phyloP scores from a whole-genome alignment of 2,113 vertebrate genomes.

The Burhinus oedicnemus region DNA sequence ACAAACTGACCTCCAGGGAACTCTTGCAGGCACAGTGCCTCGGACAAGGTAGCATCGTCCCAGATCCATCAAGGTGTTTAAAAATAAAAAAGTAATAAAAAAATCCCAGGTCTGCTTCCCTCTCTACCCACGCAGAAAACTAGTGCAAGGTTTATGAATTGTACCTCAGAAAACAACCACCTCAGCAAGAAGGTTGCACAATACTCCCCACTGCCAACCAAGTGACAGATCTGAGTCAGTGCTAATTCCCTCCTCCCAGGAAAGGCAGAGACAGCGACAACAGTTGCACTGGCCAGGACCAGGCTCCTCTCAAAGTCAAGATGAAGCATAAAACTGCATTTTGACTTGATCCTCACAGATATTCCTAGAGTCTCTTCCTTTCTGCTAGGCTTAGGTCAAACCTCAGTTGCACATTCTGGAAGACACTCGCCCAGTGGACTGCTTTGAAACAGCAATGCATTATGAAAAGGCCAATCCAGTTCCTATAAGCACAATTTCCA shows the following conservation, averaged over 20 bases:
- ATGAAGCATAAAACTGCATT: neutral
- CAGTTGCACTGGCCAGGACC: neutral
- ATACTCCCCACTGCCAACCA: neutral
- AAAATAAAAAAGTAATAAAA: neutral
- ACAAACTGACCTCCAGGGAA: neutral
- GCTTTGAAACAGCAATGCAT: neutral
- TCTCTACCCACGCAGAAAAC: neutral
- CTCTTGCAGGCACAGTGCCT: neutral
- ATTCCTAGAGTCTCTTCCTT: neutral
- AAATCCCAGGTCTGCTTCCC: neutral
- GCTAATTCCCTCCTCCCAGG: neutral
- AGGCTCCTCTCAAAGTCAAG: neutral
- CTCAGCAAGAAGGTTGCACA: neutral
- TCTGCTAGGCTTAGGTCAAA: neutral
- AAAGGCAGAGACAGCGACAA: neutral
- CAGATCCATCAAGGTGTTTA: neutral
- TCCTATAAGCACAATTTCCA: neutral
- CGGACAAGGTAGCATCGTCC: neutral
- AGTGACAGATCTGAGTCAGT: neutral
- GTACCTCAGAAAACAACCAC: neutral
- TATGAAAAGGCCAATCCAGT: neutral
- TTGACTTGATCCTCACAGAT: neutral
- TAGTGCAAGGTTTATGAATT: neutral
- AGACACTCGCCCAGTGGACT: neutral
- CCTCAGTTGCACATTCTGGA: neutral